These are phyloP conservation scores for Palloptera scutellata DNA, from an alignment of 2,888 invertebrate species.

Conservation along the genomic window DNA sequence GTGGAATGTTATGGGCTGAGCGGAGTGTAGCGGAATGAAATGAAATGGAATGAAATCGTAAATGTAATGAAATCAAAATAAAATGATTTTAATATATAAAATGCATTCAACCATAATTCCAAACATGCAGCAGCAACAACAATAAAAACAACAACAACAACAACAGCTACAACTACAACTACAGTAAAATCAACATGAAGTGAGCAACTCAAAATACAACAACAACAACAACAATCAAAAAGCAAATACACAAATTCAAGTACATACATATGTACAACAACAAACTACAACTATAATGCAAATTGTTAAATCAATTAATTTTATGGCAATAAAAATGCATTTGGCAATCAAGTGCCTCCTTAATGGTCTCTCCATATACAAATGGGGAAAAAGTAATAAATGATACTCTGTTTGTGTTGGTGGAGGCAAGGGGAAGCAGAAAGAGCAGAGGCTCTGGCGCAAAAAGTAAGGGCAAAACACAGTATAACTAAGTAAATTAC, in stretches of 20 bases:
- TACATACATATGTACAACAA: not conserved
- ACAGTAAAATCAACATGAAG: constrained; percentile 29
- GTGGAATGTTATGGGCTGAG: not conserved
- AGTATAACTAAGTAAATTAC: too few species aligned
- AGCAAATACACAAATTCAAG: too few species aligned
- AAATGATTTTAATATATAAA: constrained; percentile 25
- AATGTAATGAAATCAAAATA: constrained; percentile 26
- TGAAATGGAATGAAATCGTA: constrained; percentile 8
- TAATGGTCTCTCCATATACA: too few species aligned
- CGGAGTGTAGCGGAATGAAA: constrained; percentile 1
- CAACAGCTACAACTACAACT: constrained; percentile 14
- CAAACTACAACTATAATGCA: constrained; percentile 12
- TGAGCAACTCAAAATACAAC: constrained; percentile 25
- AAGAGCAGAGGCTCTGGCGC: too few species aligned
- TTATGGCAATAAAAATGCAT: constrained; percentile 32
- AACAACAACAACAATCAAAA: constrained; percentile 16
- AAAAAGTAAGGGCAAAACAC: too few species aligned
- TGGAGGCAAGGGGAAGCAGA: too few species aligned
- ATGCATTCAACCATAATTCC: constrained; percentile 38
- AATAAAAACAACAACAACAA: constrained; percentile 27
- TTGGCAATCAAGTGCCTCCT: constrained; percentile 20
- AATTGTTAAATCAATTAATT: constrained; percentile 42
- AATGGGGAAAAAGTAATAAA: too few species aligned
- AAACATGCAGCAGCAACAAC: constrained; percentile 33
- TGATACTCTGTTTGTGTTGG: too few species aligned